Conservation (phyloP, 2,888 invertebrate genomes). For the Euplexia lucipara region DNA sequence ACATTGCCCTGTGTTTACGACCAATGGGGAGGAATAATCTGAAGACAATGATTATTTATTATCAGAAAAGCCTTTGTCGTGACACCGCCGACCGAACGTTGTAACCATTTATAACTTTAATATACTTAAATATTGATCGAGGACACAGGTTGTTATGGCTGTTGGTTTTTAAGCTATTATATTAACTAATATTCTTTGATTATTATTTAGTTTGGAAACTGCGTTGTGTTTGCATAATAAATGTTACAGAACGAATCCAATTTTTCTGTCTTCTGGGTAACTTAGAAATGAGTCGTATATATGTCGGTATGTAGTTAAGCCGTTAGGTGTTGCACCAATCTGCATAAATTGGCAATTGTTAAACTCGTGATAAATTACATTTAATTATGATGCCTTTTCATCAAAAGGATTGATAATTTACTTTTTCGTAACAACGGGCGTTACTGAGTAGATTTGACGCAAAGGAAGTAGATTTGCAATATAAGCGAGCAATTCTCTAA, state of each 20-base stretch:
- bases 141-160: conserved; percentile 65
- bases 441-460: too few species aligned
- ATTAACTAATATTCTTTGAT: conserved; percentile 24
- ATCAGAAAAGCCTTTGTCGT: conserved; percentile 78
- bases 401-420: too few species aligned
- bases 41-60: conserved; percentile 85
- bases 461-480: too few species aligned
- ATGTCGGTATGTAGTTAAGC: background rate
- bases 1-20: conserved; percentile 82
- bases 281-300: too few species aligned
- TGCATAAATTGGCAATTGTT: too few species aligned
- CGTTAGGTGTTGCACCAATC: background rate
- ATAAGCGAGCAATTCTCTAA: too few species aligned
- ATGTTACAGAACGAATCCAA: background rate
- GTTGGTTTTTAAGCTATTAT: conserved; percentile 62
- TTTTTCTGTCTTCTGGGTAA: background rate
- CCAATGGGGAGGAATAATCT: conserved; percentile 80
- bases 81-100: conserved; percentile 70
- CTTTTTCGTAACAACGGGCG: too few species aligned
- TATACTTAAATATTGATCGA: conserved; percentile 71
- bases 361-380: too few species aligned
- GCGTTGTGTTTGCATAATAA: background rate
- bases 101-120: conserved; percentile 77
- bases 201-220: background rate
- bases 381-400: too few species aligned